These are phyloP conservation scores for Bradypus variegatus DNA, from an alignment of 2,797 vertebrate genomes.

Conservation along the genomic window DNA sequence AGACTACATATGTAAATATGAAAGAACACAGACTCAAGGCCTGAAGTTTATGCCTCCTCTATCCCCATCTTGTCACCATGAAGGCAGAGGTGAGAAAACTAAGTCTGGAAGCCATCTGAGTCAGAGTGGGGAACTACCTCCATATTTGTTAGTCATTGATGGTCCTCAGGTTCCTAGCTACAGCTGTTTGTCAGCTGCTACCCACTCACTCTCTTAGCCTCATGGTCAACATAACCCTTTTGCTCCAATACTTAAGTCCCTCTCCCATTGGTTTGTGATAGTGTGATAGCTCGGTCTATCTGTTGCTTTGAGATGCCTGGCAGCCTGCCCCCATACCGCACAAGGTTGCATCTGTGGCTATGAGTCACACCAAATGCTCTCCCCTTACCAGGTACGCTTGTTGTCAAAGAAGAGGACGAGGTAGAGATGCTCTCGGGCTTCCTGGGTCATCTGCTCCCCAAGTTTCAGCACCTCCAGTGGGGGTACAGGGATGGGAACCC, in stretches of 20 bases:
- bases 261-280: neutral
- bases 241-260: neutral
- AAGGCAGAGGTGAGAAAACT: neutral
- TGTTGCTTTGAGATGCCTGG: neutral
- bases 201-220: slow-evolving; percentile 13
- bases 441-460: slow-evolving; percentile 98
- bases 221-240: neutral
- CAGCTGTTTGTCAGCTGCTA: slow-evolving; percentile 8
- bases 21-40: neutral
- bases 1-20: neutral
- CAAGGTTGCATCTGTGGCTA: neutral
- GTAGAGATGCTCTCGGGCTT: slow-evolving; percentile 97
- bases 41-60: slow-evolving; percentile 14
- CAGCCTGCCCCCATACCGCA: neutral
- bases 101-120: neutral
- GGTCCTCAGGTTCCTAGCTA: slow-evolving; percentile 14
- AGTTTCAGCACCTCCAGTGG: slow-evolving; percentile 97
- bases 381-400: slow-evolving; percentile 95
- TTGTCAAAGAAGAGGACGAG: slow-evolving; percentile 99
- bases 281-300: neutral
- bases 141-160: neutral
- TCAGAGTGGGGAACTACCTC: neutral
- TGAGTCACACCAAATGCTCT: neutral
- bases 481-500: slow-evolving; percentile 97
- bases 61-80: neutral